These are phyloP conservation scores for Parotocinclus haroldoi DNA, from an alignment of 2,797 vertebrate genomes.

Conservation along the genomic window DNA sequence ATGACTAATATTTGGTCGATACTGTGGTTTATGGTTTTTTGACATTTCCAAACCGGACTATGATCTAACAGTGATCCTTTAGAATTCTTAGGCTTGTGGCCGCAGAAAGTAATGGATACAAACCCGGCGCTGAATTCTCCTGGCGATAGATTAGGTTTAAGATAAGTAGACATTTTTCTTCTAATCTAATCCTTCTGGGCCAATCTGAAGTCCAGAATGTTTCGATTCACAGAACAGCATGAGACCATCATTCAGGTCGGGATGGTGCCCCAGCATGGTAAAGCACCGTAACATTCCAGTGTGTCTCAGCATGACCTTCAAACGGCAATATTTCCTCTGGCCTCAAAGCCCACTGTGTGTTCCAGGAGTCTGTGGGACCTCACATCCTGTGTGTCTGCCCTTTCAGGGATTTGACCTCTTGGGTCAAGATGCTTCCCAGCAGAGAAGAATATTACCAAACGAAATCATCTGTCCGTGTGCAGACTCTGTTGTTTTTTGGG, in stretches of 20 bases:
- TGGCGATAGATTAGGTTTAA: slow-evolving; percentile 17
- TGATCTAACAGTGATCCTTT: too few relatives aligned
- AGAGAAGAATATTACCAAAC: neutral
- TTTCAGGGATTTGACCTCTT: slow-evolving; percentile 23
- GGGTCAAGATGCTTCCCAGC: slow-evolving; percentile 18
- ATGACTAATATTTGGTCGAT: too few relatives aligned
- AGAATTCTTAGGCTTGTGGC: too few relatives aligned
- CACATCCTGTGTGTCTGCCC: slow-evolving; percentile 8
- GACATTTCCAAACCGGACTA: too few relatives aligned
- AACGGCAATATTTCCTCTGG: slow-evolving; percentile 25
- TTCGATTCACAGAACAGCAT: slow-evolving; percentile 13
- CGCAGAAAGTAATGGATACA: neutral
- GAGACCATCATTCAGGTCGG: slow-evolving; percentile 14
- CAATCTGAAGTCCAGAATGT: slow-evolving; percentile 24
- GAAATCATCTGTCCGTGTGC: neutral
- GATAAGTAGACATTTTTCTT: slow-evolving; percentile 8
- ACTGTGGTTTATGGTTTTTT: too few relatives aligned
- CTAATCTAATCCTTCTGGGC: slow-evolving; percentile 25
- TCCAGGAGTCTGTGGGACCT: slow-evolving; percentile 27
- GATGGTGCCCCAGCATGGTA: slow-evolving; percentile 4
- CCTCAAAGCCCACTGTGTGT: slow-evolving; percentile 29
- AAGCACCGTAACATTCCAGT: slow-evolving; percentile 15
- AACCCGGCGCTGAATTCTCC: neutral
- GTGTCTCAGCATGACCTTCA: slow-evolving; percentile 27
- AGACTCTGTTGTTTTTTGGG: neutral